Evolutionary conservation across 2,113 vertebrate genomes (phyloP), one percentile per base, ranked within the genome.

Genomic region (Tamias sibiricus): DNA sequence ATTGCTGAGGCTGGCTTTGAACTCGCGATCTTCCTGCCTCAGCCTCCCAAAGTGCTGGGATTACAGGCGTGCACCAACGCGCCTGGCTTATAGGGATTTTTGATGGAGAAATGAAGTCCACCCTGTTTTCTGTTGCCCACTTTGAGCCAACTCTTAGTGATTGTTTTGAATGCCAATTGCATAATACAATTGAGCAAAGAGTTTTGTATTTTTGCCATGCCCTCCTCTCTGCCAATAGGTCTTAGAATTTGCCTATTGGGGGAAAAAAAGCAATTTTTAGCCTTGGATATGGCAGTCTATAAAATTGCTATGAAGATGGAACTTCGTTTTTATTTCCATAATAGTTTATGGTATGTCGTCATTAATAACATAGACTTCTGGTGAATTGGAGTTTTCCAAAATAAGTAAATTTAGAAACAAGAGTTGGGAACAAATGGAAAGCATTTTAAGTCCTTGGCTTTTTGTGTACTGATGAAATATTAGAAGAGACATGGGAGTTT

Each of bases 381-480:
- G 49, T 40, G 20, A 89, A 59, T 54, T 92, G 59, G 49, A 44
- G 20, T 59, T 87, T 95, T 88, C n/a, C 40, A 90, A 69, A 87
- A 72, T 17, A 84, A 20, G 44, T 35, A 64, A 13, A 79, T 83
- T 75, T 74, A 62, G 75, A 91, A 96, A 72, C 42, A 89, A 93
- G 83, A 93, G 44, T 79, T 92, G 42, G 32, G 8, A 87, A 66
- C 28, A 66, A 72, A 44, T 87, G 87, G 71, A 93, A 76, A 87
- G 35, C 42, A 72, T 75, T 26, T 75, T 42, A 76, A 87, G 30
- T 83, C 26, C 28, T 40, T 85, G 42, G 20, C 3, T 40, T 17
- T 77, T 79, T 84, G 44, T 49, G 52, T 35, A 44, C 66, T 77
- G 32, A 57, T 68, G 49, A 82, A 91, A 57, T 89, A 42, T 52